These are phyloP conservation scores for Lytechinus variegatus DNA, from an alignment of 35 echinoderm and acorn worm species.

Conservation along the genomic window DNA sequence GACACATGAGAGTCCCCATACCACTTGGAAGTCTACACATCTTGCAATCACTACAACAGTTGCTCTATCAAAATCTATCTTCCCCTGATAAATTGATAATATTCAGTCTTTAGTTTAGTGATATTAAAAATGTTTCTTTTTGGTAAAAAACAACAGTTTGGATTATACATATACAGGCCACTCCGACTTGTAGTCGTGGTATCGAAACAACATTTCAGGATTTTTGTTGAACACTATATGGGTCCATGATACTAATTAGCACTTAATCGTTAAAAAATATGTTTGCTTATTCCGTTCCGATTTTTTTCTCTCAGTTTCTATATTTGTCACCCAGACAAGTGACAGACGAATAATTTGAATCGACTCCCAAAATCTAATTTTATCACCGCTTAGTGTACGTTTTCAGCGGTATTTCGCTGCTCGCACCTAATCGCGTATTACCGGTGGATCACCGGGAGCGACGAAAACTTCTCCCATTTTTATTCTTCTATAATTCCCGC, in stretches of 20 bases:
- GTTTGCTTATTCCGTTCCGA: not conserved
- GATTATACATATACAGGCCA: no score
- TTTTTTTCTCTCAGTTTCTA: not conserved
- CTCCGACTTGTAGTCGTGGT: no score
- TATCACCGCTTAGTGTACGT: not conserved
- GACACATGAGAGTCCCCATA: no score
- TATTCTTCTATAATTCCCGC: not conserved
- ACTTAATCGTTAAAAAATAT: not conserved
- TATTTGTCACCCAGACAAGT: conserved; percentile 24
- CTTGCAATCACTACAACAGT: no score
- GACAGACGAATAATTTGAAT: not conserved
- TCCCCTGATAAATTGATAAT: no score
- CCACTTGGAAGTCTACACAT: no score
- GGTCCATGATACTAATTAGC: not conserved
- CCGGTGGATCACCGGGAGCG: conserved; percentile 27
- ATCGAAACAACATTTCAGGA: no score
- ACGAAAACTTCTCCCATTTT: conserved; percentile 18
- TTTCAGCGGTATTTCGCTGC: conserved; percentile 7
- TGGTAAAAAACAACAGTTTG: no score
- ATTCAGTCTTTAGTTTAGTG: no score
- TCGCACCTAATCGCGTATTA: conserved; percentile 37
- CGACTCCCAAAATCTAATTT: not conserved
- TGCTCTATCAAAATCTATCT: no score
- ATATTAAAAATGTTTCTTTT: no score
- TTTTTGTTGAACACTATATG: not conserved